Evolutionary conservation across 2,888 invertebrate genomes (phyloP), one percentile per base, ranked within the genome.

Genomic region (Myopa tessellatipennis): DNA sequence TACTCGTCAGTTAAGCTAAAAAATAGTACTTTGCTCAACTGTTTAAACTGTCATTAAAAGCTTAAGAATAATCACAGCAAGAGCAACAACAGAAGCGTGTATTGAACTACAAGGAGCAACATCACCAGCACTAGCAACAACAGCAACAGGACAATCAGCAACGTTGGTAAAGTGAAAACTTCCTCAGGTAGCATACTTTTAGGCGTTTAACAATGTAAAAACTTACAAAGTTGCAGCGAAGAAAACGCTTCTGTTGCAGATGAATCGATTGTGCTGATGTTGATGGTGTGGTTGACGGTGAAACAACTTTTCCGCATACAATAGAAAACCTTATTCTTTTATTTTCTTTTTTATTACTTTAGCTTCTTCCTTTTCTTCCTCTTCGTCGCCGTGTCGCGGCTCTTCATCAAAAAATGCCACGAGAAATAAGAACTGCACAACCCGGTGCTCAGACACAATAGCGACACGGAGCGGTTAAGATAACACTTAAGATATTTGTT

Each of bases 21-120:
- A 74, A 77, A 79, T 79, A 79, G 77, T 79, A 80, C 80, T 78
- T 82, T 80, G 82, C 6, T 82, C 85, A 84, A 85, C 83, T 83
- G 84, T 83, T 87, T 86, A 87, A 87, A 87, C 87, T 87, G 86
- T 85, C 87, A 87, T 87, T 86, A 87, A 86, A 85, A 85, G 68
- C 75, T 75, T 75, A 69, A 75, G 40, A 67, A 63, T 12, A 34
- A 63, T 6, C 16, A 26, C 16, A 10, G 26, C 61, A 34, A 2
- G 1, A 58, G 18, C 58, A 58, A 58, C 58, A 58, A 55, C 16
- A 55, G 2, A 60, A 1, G 12, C 63, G 63, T 8, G 1, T 55
- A 55, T 55, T 55, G 55, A 65, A 65, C 65, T 38, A 34, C 38
- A 36, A 34, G 6, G n/a, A 63, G 63, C 58, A 45, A 38, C 12